Evolutionary conservation across 2,888 invertebrate species (phyloP).

Genomic region (Tanypteryx hageni): DNA sequence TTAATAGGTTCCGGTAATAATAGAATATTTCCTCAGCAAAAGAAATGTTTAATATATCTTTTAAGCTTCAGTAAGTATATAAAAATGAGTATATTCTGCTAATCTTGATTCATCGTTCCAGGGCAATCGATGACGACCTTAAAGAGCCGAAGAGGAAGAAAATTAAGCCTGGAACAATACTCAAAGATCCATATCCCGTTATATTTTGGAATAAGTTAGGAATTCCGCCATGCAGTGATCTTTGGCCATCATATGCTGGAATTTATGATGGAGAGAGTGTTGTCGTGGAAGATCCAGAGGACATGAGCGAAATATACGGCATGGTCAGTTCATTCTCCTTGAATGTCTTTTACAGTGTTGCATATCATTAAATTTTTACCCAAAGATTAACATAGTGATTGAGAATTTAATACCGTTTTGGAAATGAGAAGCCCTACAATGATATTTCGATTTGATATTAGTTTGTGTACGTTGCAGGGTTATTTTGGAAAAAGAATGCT

Average conservation of each 20-base stretch:
- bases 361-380: neutral
- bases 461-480: conserved; percentile 75
- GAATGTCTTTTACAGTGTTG: neutral
- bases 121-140: conserved; percentile 74
- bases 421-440: neutral
- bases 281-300: conserved; percentile 79
- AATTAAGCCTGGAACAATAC: conserved; percentile 73
- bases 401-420: neutral
- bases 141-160: conserved; percentile 76
- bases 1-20: too few relatives aligned
- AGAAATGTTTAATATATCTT: too few relatives aligned
- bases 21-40: too few relatives aligned
- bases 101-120: neutral
- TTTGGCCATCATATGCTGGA: conserved; percentile 76
- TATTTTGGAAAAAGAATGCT: conserved; percentile 86
- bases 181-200: conserved; percentile 74
- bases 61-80: too few relatives aligned
- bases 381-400: neutral
- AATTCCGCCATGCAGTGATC: conserved; percentile 48
- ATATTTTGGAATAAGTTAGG: conserved; percentile 58
- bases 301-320: conserved; percentile 80
- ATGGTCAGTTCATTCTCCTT: conserved; percentile 74
- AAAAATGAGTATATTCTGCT: too few relatives aligned
- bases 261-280: conserved; percentile 83
- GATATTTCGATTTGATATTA: conserved; percentile 48